Base-by-base conservation (phyloP, 2,888 invertebrate species). In the Eilema caniola region DNA sequence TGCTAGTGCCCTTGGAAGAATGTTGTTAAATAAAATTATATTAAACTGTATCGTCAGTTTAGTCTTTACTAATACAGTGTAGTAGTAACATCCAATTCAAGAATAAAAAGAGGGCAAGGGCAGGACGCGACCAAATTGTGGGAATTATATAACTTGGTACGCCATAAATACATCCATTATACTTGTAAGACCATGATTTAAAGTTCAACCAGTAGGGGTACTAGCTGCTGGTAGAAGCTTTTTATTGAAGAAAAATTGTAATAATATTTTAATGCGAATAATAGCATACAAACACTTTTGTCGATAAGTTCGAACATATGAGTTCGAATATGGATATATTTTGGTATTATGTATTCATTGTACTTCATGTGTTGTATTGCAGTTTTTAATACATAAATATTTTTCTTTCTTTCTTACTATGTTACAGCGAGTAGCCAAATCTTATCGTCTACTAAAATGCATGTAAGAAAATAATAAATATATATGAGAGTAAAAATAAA, bases 21-120 rank as follows among this genome's bases (percentile, higher is more conserved):
- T 53, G 53, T n/a, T 53, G 53, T 53, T 53, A 53, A n/a, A 53
- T 53, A n/a, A n/a, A 53, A 53, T 53, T 53, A 53, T 20, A 53
- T 20, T 53, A 53, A 53, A 53, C 1, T 53, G 53, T 53, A n/a
- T 53, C n/a, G 53, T 53, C 53, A 53, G 53, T 53, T 20, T 53
- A 53, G 53, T 53, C 53, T 53, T 10, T n/a, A n/a, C n/a, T 53
- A 53, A 53, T n/a, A 53, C 53, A 47, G 47, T 20, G 20, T 41
- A 41, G 41, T 41, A 41, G 41, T 41, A 16, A 20, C 8, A 53
- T 53, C 53, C 53, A 53, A 53, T 53, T 53, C n/a, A n/a, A 53
- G 20, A 53, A n/a, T 20, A 53, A 53, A 53, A 53, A 53, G 53
- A 53, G 53, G 53, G 53, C 53, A 53, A 53, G 53, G 53, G 53